These are phyloP conservation scores for Diaperis boleti DNA, from an alignment of 2,888 invertebrate species.

Conservation along the genomic window DNA sequence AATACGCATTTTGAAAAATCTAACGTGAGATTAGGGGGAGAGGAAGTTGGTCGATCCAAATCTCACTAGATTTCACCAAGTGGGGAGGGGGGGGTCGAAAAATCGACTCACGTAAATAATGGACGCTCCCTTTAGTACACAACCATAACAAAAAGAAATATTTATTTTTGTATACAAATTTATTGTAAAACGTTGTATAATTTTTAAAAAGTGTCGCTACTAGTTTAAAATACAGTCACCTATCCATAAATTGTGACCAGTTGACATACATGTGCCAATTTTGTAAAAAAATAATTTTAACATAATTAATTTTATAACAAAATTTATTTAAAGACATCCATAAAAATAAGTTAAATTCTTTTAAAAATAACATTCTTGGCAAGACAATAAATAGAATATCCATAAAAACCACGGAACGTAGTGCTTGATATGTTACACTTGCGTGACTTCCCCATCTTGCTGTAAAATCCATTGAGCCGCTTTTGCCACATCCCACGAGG, in stretches of 20 bases:
- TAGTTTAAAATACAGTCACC: conserved; percentile 12
- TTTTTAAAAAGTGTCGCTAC: conserved; percentile 39
- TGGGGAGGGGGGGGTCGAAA: too few relatives aligned
- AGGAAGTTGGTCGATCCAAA: too few relatives aligned
- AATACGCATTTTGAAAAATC: too few relatives aligned
- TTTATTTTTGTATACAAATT: conserved; percentile 26
- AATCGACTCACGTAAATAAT: too few relatives aligned
- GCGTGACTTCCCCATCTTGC: conserved; percentile 62
- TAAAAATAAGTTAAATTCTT: conserved; percentile 40
- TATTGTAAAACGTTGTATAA: conserved; percentile 43
- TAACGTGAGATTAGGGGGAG: too few relatives aligned
- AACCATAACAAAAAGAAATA: not conserved
- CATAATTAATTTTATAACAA: conserved; percentile 41
- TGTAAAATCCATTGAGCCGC: conserved; percentile 74
- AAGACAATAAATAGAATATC: conserved; percentile 52
- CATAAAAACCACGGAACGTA: conserved; percentile 24
- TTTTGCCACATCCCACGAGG: conserved; percentile 76
- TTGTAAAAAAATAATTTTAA: conserved; percentile 32
- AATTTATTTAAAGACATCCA: conserved; percentile 24
- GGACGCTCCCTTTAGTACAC: too few relatives aligned
- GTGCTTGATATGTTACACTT: conserved; percentile 52
- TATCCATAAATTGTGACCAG: conserved; percentile 21
- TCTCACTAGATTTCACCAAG: too few relatives aligned
- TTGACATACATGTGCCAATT: conserved; percentile 8
- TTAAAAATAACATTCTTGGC: conserved; percentile 44